These are phyloP conservation scores for Fulmarus glacialis DNA, from an alignment of 2,113 vertebrate species.

Conservation along the genomic window DNA sequence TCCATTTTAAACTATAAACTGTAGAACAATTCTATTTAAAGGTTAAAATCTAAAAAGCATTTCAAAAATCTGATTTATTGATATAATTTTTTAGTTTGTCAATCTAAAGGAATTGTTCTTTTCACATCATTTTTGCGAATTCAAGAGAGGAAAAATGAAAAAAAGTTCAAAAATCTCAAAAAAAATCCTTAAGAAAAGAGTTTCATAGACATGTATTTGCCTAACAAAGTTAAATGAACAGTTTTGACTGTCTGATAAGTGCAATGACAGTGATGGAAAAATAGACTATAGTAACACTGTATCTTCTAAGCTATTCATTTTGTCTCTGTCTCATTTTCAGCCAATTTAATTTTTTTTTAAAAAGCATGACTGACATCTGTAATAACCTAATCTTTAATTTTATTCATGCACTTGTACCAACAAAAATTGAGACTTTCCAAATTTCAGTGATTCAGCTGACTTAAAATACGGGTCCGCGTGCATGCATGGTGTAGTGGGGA, in stretches of 20 bases:
- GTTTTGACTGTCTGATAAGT: not conserved
- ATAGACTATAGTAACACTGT: not conserved
- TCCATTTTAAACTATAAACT: not conserved
- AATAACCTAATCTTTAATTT: conserved; percentile 28
- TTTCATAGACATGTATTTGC: not conserved
- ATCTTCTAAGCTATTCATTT: not conserved
- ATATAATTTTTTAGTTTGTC: not conserved
- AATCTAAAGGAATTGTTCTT: not conserved
- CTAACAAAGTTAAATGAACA: not conserved
- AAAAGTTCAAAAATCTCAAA: not conserved
- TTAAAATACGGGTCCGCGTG: not conserved
- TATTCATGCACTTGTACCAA: not conserved
- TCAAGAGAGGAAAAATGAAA: not conserved
- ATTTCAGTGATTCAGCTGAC: not conserved
- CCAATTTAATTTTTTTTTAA: not conserved
- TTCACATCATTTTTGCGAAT: not conserved
- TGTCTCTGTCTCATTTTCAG: conserved; percentile 26
- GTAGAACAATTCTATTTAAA: not conserved
- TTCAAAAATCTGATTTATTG: not conserved
- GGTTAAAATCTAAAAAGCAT: not conserved
- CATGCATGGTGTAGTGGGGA: not conserved
- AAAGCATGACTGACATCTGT: not conserved
- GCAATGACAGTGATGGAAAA: not conserved
- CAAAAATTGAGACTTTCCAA: not conserved
- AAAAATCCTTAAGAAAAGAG: not conserved